Conservation (phyloP, 2,797 vertebrate species). For the Babyrousa celebensis region DNA sequence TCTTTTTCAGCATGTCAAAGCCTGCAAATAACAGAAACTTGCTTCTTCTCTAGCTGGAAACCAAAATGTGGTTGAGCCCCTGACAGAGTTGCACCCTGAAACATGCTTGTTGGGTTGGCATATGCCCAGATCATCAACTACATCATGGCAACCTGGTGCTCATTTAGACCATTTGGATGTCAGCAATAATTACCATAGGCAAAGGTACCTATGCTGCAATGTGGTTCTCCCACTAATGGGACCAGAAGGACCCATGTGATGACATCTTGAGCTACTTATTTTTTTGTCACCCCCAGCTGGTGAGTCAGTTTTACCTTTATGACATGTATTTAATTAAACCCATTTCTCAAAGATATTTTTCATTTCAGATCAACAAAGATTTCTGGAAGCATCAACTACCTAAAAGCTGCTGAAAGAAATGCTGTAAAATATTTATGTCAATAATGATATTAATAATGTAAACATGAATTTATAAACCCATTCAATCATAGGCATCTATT, state of each 20-base stretch:
- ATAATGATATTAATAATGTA: slow-evolving; percentile 52
- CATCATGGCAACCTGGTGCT: neutral
- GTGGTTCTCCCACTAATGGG: neutral
- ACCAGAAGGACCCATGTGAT: neutral
- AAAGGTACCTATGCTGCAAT: neutral
- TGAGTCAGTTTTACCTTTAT: neutral
- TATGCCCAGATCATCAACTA: neutral
- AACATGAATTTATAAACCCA: slow-evolving; percentile 39
- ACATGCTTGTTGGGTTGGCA: neutral
- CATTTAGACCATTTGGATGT: neutral
- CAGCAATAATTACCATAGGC: neutral
- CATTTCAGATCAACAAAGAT: slow-evolving; percentile 36
- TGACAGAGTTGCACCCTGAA: neutral
- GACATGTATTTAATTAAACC: neutral
- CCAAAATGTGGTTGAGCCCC: neutral
- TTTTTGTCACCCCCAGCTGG: neutral
- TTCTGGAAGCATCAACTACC: slow-evolving; percentile 13
- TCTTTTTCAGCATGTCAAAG: slow-evolving; percentile 13
- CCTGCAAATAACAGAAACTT: neutral
- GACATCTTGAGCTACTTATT: neutral
- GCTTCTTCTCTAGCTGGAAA: neutral
- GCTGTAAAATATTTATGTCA: slow-evolving; percentile 61
- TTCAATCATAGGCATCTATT: slow-evolving; percentile 34
- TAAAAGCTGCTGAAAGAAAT: neutral
- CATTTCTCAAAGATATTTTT: slow-evolving; percentile 60